Base-by-base conservation (phyloP, 2,797 vertebrate species). In the Lithobates pipiens region DNA sequence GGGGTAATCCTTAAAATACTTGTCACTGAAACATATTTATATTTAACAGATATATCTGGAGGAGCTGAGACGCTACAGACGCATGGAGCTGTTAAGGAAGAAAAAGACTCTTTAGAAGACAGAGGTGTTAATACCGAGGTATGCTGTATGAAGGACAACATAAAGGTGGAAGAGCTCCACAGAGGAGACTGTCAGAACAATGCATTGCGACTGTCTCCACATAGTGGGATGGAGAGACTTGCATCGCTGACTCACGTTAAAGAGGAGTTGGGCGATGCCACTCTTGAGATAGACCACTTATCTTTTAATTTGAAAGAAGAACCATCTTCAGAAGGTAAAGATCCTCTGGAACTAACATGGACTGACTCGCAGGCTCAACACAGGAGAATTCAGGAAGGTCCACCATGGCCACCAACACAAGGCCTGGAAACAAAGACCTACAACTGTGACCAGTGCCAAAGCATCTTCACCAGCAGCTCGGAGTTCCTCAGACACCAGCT, bases 401-500 rank as follows among this genome's bases (percentile, higher is more conserved):
- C 54, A 57, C 9, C 54, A 4, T 9, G 69, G 29, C 69, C 7
- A 2, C 16, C 32, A 36, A 3, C 16, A 23, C 32, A 21, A 32
- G 3, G 32, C 32, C 16, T 32, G 6, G 69, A 39, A 32, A 57
- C 54, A 21, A 71, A 71, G 32, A 71, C 34, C 15, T 71, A 74
- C 39, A 63, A 57, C 27, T 85, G 87, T 75, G 74, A 65, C 0
- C 80, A 83, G 25, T 85, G 87, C 16, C 71, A 54, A 7, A 82
- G 36, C 39, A 32, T 44, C 65, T 88, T 88, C 76, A 81, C 77
- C 46, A 73, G 77, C 65, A 68, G 82, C 69, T 86, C 77, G 6
- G 69, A 71, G 15, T 71, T 71, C 18, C 34, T 36, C 32, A 71
- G 21, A 10, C 69, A 71, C 44, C 84, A 75, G 11, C 69, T 71